phyloP scores from a whole-genome alignment of 2,113 vertebrate species.

The Austrofundulus limnaeus region DNA sequence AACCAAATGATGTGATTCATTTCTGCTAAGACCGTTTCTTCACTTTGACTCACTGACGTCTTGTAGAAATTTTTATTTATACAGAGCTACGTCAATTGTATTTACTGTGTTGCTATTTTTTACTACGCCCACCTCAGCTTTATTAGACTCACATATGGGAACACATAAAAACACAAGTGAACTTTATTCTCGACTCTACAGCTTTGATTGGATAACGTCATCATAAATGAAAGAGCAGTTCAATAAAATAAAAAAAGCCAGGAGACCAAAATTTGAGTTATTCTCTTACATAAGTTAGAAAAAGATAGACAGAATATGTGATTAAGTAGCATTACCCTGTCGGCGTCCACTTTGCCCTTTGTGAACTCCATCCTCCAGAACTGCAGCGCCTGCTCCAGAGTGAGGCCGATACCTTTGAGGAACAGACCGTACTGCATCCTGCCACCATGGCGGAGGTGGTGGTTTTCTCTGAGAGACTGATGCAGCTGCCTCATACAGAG shows the following conservation, averaged over 20 bases:
- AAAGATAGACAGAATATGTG: too few relatives aligned
- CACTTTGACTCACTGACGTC: too few relatives aligned
- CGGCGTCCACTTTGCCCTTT: conserved; percentile 92
- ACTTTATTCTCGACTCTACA: not conserved
- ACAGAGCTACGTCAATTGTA: conserved; percentile 10
- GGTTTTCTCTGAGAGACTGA: conserved; percentile 86
- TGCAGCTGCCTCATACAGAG: conserved; percentile 96
- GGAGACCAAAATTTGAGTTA: too few relatives aligned
- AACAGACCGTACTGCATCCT: conserved; percentile 98
- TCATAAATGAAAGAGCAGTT: too few relatives aligned
- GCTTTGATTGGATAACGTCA: too few relatives aligned
- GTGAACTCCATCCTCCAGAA: conserved; percentile 96
- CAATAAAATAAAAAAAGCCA: too few relatives aligned
- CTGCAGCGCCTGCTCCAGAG: conserved; percentile 92
- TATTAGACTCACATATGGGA: conserved; percentile 17
- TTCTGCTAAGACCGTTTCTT: not conserved
- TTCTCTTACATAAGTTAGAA: too few relatives aligned
- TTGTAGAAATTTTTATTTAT: not conserved
- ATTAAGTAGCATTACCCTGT: conserved; percentile 84
- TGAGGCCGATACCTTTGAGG: conserved; percentile 93
- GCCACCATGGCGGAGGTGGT: conserved; percentile 94
- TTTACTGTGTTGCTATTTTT: not conserved
- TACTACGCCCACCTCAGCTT: conserved; percentile 23
- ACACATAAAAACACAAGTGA: not conserved
- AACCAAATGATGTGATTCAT: conserved; percentile 5